Evolutionary conservation across 2,113 vertebrate species (phyloP).

Genomic region (Prochilodus magdalenae): DNA sequence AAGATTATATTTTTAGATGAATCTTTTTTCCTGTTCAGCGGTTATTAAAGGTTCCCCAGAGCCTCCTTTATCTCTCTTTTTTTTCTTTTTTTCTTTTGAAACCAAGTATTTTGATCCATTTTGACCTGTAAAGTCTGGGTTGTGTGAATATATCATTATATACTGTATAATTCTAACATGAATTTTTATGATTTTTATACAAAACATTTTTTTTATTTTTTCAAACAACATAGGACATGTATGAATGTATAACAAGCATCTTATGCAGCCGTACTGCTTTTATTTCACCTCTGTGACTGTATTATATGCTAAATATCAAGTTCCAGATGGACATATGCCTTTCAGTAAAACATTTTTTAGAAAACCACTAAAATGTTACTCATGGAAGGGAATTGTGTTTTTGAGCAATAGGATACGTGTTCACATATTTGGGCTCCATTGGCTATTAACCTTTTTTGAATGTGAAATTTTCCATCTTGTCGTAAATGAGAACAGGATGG

Average conservation of each 20-base stretch:
- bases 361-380: neutral
- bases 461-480: neutral
- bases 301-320: neutral
- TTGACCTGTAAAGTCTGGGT: slow-evolving; percentile 57
- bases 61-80: neutral
- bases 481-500: neutral
- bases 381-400: neutral
- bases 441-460: neutral
- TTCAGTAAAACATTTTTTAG: neutral
- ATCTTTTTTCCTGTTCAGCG: neutral
- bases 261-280: slow-evolving; percentile 19
- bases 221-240: neutral
- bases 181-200: neutral
- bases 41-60: no score
- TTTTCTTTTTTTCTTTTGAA: neutral
- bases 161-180: slow-evolving; percentile 30
- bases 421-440: neutral
- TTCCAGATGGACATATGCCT: neutral
- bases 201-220: slow-evolving; percentile 56
- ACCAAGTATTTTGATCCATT: slow-evolving; percentile 11
- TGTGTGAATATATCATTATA: slow-evolving; percentile 39
- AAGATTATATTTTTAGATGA: neutral
- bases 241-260: slow-evolving; percentile 37
- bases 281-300: neutral
- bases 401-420: neutral